Conservation (phyloP, 2,797 vertebrate genomes). For the Sylvia borin region DNA sequence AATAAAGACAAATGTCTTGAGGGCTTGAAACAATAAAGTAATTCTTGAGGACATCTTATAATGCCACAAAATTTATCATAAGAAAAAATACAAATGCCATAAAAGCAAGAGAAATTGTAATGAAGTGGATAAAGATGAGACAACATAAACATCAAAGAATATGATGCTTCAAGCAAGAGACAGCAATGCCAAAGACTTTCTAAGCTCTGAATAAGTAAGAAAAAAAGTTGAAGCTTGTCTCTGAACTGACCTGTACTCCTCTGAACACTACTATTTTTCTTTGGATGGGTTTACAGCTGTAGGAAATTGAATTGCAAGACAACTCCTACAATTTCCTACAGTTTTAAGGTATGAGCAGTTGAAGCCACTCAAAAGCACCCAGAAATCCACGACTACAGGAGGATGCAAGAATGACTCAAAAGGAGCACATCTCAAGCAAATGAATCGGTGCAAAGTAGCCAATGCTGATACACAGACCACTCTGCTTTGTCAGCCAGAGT, state of each 20-base stretch:
- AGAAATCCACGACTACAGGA: neutral
- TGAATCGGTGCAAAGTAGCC: neutral
- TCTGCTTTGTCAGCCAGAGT: neutral
- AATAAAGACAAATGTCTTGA: conserved; percentile 54
- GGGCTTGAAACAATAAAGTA: conserved; percentile 56
- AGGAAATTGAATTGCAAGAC: neutral
- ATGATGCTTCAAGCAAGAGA: conserved; percentile 45
- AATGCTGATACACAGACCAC: neutral
- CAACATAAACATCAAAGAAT: conserved; percentile 59
- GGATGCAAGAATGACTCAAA: neutral
- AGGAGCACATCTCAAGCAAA: neutral
- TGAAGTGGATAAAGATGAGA: conserved; percentile 39
- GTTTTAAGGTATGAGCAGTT: neutral
- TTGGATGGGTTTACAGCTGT: neutral
- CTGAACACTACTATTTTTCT: neutral
- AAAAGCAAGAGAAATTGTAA: conserved; percentile 49
- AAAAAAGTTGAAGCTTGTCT: conserved; percentile 26
- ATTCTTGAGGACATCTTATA: conserved; percentile 61
- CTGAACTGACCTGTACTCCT: conserved; percentile 37
- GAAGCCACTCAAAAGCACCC: neutral
- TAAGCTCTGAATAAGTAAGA: neutral
- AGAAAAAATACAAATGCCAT: conserved; percentile 42
- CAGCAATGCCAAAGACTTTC: conserved; percentile 34
- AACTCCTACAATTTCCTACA: neutral
- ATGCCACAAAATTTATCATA: conserved; percentile 60